phyloP scores from a whole-genome alignment of 2,113 vertebrate species.

The Burhinus oedicnemus region DNA sequence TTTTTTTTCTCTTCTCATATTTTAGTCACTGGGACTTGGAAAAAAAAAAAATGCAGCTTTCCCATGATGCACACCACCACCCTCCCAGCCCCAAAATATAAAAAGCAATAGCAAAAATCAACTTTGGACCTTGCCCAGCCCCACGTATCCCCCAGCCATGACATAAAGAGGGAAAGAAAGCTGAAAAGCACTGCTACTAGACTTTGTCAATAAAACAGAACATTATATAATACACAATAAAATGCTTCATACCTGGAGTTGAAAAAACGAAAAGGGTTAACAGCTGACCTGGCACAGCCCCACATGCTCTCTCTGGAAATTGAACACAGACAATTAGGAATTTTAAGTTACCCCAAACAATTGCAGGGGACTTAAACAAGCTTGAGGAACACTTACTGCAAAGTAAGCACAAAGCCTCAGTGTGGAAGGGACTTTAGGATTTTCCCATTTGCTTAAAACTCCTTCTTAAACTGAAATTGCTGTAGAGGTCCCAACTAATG shows the following conservation, averaged over 20 bases:
- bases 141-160: not conserved
- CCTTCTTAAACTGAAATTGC: not conserved
- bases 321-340: slow-evolving; percentile 78
- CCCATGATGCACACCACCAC: not conserved
- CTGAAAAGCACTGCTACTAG: slow-evolving; percentile 23
- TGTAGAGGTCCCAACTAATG: not conserved
- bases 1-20: not conserved
- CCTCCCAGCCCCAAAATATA: not conserved
- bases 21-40: not conserved
- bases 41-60: not conserved
- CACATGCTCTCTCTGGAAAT: slow-evolving; percentile 78
- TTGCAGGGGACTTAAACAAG: slow-evolving; percentile 45
- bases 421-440: not conserved
- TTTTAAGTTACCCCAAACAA: slow-evolving; percentile 71
- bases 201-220: slow-evolving; percentile 56
- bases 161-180: slow-evolving; percentile 22
- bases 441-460: not conserved
- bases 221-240: slow-evolving; percentile 71
- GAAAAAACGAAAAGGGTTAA: slow-evolving; percentile 79
- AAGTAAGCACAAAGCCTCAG: not conserved
- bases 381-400: slow-evolving; percentile 38
- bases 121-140: not conserved
- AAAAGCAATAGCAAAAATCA: not conserved
- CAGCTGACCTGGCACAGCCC: slow-evolving; percentile 77
- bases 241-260: slow-evolving; percentile 78